phyloP scores from a whole-genome alignment of 2,888 invertebrate genomes.

The Drosophila affinis region DNA sequence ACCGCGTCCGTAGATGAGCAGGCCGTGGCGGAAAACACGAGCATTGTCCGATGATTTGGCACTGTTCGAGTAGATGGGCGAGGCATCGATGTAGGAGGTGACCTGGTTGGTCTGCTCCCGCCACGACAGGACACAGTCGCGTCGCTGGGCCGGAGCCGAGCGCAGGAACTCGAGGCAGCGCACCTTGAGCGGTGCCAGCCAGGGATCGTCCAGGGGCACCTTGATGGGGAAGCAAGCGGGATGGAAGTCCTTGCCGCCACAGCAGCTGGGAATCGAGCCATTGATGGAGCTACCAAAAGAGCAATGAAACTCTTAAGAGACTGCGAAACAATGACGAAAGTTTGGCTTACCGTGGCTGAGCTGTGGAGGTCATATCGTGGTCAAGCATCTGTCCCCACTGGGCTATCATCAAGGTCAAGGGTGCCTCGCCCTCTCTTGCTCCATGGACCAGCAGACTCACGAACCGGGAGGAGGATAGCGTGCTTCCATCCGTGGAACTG shows the following conservation, averaged over 20 bases:
- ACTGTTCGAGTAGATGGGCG: constrained; percentile 92
- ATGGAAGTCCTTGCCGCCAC: constrained; percentile 87
- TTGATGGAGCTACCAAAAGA: constrained; percentile 86
- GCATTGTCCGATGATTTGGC: constrained; percentile 89
- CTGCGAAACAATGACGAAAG: not conserved
- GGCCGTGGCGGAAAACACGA: constrained; percentile 90
- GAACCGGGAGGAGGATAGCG: constrained; percentile 90
- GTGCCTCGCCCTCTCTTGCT: constrained; percentile 87
- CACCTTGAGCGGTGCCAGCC: constrained; percentile 89
- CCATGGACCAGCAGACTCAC: constrained; percentile 89
- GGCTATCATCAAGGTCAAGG: constrained; percentile 91
- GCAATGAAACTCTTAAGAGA: not conserved
- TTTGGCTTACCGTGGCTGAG: constrained; percentile 86
- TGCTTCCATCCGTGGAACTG: constrained; percentile 86
- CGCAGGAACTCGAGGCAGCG: constrained; percentile 92
- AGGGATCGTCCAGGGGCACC: constrained; percentile 89
- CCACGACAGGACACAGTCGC: constrained; percentile 92
- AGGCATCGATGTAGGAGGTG: constrained; percentile 92
- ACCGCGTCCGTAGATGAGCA: constrained; percentile 88
- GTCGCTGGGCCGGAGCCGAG: constrained; percentile 91
- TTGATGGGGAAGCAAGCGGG: constrained; percentile 93
- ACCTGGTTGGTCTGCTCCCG: constrained; percentile 94
- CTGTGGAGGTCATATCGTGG: constrained; percentile 93
- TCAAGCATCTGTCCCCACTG: constrained; percentile 97
- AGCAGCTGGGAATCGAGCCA: constrained; percentile 91